phyloP scores from a whole-genome alignment of 1,140 invertebrate genomes.

The Drosophila orena region DNA sequence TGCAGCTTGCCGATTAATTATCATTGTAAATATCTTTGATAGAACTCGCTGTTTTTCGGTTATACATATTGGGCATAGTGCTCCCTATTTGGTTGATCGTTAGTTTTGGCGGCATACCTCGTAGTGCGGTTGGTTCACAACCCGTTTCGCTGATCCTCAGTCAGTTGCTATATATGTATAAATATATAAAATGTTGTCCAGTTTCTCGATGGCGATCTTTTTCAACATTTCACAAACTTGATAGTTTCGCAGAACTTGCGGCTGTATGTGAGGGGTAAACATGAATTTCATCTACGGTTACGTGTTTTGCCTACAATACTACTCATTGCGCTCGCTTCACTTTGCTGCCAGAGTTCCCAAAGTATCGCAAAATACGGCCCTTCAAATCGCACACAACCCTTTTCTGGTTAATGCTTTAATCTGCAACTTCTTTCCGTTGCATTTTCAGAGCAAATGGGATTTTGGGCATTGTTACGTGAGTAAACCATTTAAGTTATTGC shows the following conservation, averaged over 20 bases:
- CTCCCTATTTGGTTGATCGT: neutral
- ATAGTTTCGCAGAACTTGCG: neutral
- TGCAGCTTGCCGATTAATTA: conserved; percentile 17
- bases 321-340: conserved; percentile 2
- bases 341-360: neutral
- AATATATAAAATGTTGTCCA: conserved; percentile 22
- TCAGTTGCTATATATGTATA: conserved; percentile 27
- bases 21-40: conserved; percentile 12
- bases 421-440: neutral
- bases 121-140: conserved; percentile 18
- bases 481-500: conserved; percentile 17
- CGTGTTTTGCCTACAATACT: conserved; percentile 13
- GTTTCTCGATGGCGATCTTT: conserved; percentile 5
- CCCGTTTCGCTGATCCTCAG: conserved; percentile 20
- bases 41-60: conserved; percentile 14
- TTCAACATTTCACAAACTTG: conserved; percentile 19
- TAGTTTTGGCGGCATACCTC: conserved; percentile 7
- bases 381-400: too few species aligned
- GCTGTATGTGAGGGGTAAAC: neutral
- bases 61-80: conserved; percentile 6
- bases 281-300: conserved; percentile 23
- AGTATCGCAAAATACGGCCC: too few species aligned
- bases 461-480: neutral
- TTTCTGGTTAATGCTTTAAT: neutral
- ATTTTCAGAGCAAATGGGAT: too few species aligned